Conservation (phyloP, 2,113 vertebrate genomes). For the Eulacestoma nigropectus region DNA sequence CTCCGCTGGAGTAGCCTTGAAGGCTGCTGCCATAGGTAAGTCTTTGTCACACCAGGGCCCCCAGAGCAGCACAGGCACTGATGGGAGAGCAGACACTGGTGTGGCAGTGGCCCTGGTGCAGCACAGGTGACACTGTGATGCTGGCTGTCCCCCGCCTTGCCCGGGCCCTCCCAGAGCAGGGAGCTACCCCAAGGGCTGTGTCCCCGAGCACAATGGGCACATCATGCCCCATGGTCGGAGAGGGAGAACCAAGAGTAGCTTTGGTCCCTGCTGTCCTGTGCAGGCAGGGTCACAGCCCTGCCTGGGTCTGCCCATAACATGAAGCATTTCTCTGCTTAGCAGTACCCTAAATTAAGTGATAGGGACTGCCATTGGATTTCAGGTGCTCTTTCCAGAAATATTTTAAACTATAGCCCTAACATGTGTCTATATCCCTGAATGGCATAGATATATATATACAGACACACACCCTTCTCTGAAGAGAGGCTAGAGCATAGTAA, state of each 20-base stretch:
- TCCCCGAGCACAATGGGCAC: fast-evolving
- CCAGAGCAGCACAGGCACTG: fast-evolving
- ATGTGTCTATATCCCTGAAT: background rate
- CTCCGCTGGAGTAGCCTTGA: background rate
- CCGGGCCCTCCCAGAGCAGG: fast-evolving
- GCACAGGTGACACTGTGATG: background rate
- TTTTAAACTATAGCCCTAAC: background rate
- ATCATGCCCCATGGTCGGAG: fast-evolving
- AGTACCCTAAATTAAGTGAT: background rate
- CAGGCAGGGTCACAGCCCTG: background rate
- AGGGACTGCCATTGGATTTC: background rate
- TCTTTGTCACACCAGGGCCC: background rate
- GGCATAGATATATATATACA: background rate
- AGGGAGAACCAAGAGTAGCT: background rate
- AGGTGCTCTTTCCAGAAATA: background rate
- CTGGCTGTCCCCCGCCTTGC: background rate
- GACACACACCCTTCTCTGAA: background rate
- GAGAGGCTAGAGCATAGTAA: background rate
- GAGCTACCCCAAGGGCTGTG: background rate
- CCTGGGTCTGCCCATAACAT: background rate
- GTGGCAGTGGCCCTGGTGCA: background rate
- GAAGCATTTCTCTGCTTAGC: background rate
- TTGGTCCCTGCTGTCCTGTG: background rate
- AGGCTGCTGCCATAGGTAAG: background rate
- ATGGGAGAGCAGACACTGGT: background rate